A percentile compares a stretch with the other conserved stretches of the same genome.
phyloP scores from a whole-genome alignment of 2,113 vertebrate genomes.

The Phalacrocorax aristotelis region DNA sequence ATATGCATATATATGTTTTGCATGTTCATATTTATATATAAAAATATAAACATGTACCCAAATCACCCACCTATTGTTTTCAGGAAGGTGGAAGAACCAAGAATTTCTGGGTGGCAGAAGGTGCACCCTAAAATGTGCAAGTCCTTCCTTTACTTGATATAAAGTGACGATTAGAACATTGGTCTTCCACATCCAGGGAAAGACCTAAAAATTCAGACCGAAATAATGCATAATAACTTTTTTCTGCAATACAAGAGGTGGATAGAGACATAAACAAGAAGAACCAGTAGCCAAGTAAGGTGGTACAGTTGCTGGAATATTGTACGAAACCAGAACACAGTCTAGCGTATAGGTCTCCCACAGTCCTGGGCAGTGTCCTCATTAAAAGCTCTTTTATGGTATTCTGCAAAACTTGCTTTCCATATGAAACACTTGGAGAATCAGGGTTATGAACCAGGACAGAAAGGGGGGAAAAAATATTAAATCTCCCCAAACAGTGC shows the following conservation, averaged over 20 bases:
- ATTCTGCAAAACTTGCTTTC: not conserved
- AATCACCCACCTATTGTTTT: not conserved
- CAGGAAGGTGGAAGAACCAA: not conserved
- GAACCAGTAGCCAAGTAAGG: not conserved
- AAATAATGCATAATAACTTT: not conserved
- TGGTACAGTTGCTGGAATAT: not conserved
- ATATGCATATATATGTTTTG: not conserved
- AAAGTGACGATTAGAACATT: not conserved
- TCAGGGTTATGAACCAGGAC: not conserved
- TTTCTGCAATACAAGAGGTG: not conserved
- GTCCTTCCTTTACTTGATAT: not conserved
- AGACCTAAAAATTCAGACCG: not conserved
- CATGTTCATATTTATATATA: not conserved
- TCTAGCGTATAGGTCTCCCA: not conserved
- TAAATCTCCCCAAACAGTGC: not conserved
- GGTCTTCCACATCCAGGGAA: not conserved
- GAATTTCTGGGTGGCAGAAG: not conserved
- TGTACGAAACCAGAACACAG: accelerated
- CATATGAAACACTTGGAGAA: slow-evolving; percentile 28
- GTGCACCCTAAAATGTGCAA: not conserved
- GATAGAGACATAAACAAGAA: not conserved
- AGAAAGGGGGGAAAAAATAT: not conserved
- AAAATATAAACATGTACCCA: too few species aligned
- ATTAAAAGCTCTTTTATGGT: not conserved
- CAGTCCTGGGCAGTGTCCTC: not conserved